Conservation (phyloP, 2,113 vertebrate species). For the Platichthys flesus region DNA sequence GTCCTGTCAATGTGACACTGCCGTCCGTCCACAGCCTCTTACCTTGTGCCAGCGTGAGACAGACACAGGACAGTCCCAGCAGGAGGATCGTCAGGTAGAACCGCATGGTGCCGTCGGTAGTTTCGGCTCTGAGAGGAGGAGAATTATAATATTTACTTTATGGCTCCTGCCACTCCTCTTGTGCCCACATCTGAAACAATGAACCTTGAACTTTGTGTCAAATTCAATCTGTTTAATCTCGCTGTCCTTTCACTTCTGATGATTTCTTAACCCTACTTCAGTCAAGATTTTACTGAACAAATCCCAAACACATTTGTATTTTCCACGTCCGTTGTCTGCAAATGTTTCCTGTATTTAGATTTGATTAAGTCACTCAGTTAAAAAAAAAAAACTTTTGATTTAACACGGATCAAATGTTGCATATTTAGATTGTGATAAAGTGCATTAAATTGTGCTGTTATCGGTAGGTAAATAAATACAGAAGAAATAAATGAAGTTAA, state of each 20-base stretch:
- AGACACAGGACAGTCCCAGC: slow-evolving; percentile 58
- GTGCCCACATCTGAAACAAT: slow-evolving; percentile 14
- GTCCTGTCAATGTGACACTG: neutral
- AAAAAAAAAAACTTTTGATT: no score
- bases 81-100: slow-evolving; percentile 60
- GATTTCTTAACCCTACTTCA: no score
- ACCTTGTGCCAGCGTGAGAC: slow-evolving; percentile 76
- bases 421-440: no score
- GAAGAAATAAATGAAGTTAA: no score
- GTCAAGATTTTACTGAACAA: no score
- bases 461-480: no score
- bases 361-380: no score
- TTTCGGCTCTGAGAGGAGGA: slow-evolving; percentile 22
- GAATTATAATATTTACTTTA: neutral
- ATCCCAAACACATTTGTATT: neutral
- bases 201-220: slow-evolving; percentile 29
- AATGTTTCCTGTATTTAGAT: neutral
- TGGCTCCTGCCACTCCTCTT: neutral
- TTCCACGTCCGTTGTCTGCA: neutral
- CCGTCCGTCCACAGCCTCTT: slow-evolving; percentile 9
- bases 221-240: no score
- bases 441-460: no score
- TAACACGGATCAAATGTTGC: no score
- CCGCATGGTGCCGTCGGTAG: slow-evolving; percentile 65
- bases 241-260: no score